phyloP scores from a whole-genome alignment of 2,113 vertebrate genomes.

The Thinocorus orbignyianus region DNA sequence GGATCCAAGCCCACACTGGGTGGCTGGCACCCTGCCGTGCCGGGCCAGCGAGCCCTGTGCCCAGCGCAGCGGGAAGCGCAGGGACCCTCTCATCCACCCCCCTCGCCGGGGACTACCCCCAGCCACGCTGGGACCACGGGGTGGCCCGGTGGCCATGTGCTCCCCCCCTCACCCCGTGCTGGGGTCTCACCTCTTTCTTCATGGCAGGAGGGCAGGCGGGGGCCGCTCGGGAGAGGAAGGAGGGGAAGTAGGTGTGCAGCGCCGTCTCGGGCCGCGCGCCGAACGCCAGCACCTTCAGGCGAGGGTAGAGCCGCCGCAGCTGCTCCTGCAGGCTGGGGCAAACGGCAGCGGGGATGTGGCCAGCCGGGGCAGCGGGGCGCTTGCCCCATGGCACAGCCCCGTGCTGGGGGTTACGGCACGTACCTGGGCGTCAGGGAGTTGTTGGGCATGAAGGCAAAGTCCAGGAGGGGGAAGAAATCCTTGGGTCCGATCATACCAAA shows the following conservation, averaged over 20 bases:
- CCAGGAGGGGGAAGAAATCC: conserved; percentile 94
- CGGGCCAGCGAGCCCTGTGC: too few species aligned
- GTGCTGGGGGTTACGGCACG: accelerated
- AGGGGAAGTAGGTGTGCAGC: conserved; percentile 93
- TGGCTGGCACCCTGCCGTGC: accelerated
- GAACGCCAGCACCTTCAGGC: conserved; percentile 90
- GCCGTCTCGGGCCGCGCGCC: conserved; percentile 86
- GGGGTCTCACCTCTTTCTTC: conserved; percentile 86
- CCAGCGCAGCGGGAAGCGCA: accelerated
- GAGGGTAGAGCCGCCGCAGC: conserved; percentile 88
- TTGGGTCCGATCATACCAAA: conserved; percentile 95
- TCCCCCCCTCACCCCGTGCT: too few species aligned
- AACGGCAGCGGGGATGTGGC: accelerated
- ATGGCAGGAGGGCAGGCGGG: conserved; percentile 84
- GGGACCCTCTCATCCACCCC: too few species aligned
- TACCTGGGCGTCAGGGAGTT: conserved; percentile 90
- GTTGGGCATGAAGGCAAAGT: conserved; percentile 97
- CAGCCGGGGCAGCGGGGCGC: accelerated
- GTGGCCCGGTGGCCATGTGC: accelerated
- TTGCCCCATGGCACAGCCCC: accelerated
- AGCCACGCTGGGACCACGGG: neutral
- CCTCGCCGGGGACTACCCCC: neutral
- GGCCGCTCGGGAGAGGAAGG: conserved; percentile 91
- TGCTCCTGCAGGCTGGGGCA: conserved; percentile 89
- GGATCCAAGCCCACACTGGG: neutral